Evolutionary conservation across 2,113 vertebrate species (phyloP).

Genomic region (Epinephelus moara): DNA sequence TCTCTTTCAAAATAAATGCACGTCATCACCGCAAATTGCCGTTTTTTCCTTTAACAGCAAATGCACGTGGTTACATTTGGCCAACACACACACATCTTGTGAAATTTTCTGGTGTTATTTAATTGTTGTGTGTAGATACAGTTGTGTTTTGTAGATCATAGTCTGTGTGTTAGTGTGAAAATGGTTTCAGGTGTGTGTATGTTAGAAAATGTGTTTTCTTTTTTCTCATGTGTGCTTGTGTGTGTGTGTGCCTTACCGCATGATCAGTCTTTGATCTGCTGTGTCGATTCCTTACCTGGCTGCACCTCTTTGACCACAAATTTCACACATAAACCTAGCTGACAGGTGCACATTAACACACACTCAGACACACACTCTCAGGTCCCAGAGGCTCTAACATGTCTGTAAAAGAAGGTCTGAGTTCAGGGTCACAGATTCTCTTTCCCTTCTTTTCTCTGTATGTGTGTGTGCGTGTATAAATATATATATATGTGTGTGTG

Average conservation of each 20-base stretch:
- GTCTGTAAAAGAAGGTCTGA: neutral
- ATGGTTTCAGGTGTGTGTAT: neutral
- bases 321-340: neutral
- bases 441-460: no score
- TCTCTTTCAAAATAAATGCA: no score
- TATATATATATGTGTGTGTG: no score
- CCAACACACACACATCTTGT: no score
- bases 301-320: neutral
- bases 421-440: neutral
- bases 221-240: neutral
- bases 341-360: neutral
- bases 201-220: neutral
- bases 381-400: neutral
- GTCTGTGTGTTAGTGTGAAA: neutral
- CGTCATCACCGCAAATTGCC: no score
- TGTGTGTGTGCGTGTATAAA: no score
- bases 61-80: no score
- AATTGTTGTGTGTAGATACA: slow-evolving; percentile 19
- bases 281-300: neutral
- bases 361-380: neutral
- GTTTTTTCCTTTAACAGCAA: no score
- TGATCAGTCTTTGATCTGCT: slow-evolving; percentile 20
- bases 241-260: neutral
- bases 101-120: neutral
- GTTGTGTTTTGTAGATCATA: neutral